Base-by-base conservation (phyloP, 1,140 invertebrate species). In the Nymphalis io region DNA sequence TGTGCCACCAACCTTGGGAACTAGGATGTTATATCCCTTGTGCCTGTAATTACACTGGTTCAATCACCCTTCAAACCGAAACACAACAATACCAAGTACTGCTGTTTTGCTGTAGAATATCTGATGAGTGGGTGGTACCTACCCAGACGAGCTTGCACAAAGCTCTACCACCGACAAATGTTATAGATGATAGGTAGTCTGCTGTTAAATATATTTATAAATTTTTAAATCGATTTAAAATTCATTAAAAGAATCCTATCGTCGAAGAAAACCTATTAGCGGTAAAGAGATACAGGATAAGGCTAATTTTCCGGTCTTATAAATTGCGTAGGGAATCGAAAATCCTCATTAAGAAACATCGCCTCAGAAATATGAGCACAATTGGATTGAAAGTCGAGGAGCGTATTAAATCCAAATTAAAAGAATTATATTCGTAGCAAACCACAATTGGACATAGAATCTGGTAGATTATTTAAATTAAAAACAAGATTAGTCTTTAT, bases 251-350 rank as follows among this genome's bases (percentile, higher is more conserved):
- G 13, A 55, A 23, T 11, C 8, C 15, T 1, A 55, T 38, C 20
- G 39, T 20, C 59, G 64, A 66, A 33, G n/a, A 59, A 46, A 55
- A 66, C 48, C 42, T 39, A 11, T 44, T 23, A 21, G 51, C 8
- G 12, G 23, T 20, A 33, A 51, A 46, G 23, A 55, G 21, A 21
- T 55, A 55, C 44, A 60, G 66, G 71, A 73, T 48, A 53, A 68
- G 64, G 61, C 61, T 68, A 73, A 73, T 73, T 73, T 68, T 73
- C 71, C 71, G 71, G 70, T 63, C 70, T 60, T 66, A 21, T 20
- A 68, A 60, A 62, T 73, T 68, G 42, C 60, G 65, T 27, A 64
- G 64, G 60, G 62, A 62, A 66, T 69, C 62, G 62, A 68, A 59
- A 73, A 40, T 68, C 67, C 57, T 73, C 65, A 72, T 72, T 72